Evolutionary conservation across 2,888 invertebrate species (phyloP).

Genomic region (Morpho deidamia): DNA sequence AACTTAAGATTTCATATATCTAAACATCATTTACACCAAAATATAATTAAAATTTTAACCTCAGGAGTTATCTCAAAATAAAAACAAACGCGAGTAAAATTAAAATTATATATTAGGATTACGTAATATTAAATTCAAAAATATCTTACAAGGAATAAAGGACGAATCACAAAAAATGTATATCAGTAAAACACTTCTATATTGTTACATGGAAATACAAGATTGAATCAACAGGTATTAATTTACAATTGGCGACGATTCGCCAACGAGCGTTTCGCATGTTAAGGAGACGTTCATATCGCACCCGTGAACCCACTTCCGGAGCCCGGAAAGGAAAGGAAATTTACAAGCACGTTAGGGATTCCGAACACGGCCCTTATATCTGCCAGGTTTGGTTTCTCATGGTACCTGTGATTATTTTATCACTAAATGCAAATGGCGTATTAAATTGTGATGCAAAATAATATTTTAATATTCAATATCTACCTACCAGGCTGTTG

Average conservation of each 20-base stretch:
- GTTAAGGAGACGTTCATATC: conserved; percentile 48
- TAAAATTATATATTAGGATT: no score
- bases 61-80: no score
- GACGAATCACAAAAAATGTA: no score
- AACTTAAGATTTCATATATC: no score
- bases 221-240: conserved; percentile 16
- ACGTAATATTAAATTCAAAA: no score
- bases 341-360: conserved; percentile 57
- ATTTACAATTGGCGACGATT: conserved; percentile 49
- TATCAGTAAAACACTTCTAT: neutral
- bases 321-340: conserved; percentile 68
- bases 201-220: conserved; percentile 14
- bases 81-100: no score
- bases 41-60: no score
- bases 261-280: conserved; percentile 42
- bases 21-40: no score
- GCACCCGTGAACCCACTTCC: conserved; percentile 53
- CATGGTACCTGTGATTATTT: conserved; percentile 28
- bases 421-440: conserved; percentile 23
- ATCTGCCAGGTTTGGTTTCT: conserved; percentile 45
- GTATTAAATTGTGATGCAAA: neutral
- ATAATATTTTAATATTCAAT: no score
- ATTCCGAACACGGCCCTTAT: conserved; percentile 52
- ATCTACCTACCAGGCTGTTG: no score
- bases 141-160: no score